phyloP scores from a whole-genome alignment of 2,888 invertebrate species.

The Ectobius pallidus region DNA sequence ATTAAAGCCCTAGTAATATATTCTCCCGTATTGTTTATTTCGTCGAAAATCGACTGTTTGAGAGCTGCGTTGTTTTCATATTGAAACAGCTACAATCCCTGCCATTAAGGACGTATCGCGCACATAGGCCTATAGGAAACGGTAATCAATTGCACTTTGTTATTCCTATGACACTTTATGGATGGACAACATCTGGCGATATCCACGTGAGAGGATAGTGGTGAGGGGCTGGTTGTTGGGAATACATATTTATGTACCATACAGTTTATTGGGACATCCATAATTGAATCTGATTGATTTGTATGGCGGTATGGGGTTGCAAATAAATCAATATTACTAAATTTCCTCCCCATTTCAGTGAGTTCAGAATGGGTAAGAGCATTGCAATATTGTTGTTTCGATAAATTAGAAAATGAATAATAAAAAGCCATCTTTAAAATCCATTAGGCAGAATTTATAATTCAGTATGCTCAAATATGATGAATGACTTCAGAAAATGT shows the following conservation, averaged over 20 bases:
- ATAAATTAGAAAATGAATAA: too few species aligned
- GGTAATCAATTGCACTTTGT: conserved; percentile 2
- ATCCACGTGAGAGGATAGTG: background rate
- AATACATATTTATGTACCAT: background rate
- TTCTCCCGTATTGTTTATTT: background rate
- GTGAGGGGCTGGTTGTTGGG: too few species aligned
- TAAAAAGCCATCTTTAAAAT: too few species aligned
- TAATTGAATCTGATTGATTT: conserved; percentile 18
- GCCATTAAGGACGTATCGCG: background rate
- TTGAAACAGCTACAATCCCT: background rate
- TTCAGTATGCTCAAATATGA: too few species aligned
- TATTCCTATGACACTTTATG: background rate
- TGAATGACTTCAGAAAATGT: too few species aligned
- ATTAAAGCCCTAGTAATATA: background rate
- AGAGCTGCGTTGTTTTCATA: too few species aligned
- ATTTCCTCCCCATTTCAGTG: background rate
- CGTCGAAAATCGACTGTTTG: background rate
- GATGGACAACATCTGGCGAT: background rate
- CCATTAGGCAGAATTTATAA: too few species aligned
- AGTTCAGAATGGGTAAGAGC: too few species aligned
- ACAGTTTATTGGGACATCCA: background rate
- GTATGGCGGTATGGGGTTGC: background rate
- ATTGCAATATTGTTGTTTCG: too few species aligned
- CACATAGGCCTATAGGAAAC: background rate
- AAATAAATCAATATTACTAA: conserved; percentile 5